Percentiles rank a stretch among this genome's conserved stretches.
Evolutionary conservation across 1,140 invertebrate species (phyloP).

Genomic region (Bacillus rossius): DNA sequence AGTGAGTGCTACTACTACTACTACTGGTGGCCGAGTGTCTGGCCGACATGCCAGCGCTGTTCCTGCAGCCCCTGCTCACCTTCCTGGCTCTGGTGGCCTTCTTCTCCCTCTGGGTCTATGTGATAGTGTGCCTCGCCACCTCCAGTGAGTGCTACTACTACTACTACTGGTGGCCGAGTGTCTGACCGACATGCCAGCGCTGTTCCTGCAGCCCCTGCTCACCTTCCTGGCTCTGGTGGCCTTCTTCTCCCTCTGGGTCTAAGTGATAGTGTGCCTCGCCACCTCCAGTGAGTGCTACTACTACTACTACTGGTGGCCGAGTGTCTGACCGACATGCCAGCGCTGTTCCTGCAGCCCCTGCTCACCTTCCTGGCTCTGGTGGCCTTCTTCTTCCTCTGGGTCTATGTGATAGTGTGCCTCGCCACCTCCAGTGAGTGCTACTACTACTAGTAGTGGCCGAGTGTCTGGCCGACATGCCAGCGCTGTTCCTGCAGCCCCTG

Average conservation of each 20-base stretch:
- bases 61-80: conserved; percentile 83
- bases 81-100: conserved; percentile 73
- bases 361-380: conserved; percentile 75
- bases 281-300: conserved; percentile 66
- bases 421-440: conserved; percentile 66
- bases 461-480: conserved; percentile 74
- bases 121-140: conserved; percentile 66
- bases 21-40: too few relatives aligned
- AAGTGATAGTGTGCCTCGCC: conserved; percentile 64
- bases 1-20: too few relatives aligned
- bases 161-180: too few relatives aligned
- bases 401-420: conserved; percentile 65
- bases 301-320: too few relatives aligned
- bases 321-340: conserved; percentile 74
- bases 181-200: conserved; percentile 72
- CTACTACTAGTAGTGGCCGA: too few relatives aligned
- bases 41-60: conserved; percentile 75
- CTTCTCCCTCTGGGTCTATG: conserved; percentile 77
- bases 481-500: conserved; percentile 81
- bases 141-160: conserved; percentile 64
- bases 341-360: conserved; percentile 81
- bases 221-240: conserved; percentile 72
- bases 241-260: conserved; percentile 83
- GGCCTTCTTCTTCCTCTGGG: conserved; percentile 80
- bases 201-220: conserved; percentile 82